Conservation (phyloP, 64 coral and sea anemone species). For the Montipora efflorescens region DNA sequence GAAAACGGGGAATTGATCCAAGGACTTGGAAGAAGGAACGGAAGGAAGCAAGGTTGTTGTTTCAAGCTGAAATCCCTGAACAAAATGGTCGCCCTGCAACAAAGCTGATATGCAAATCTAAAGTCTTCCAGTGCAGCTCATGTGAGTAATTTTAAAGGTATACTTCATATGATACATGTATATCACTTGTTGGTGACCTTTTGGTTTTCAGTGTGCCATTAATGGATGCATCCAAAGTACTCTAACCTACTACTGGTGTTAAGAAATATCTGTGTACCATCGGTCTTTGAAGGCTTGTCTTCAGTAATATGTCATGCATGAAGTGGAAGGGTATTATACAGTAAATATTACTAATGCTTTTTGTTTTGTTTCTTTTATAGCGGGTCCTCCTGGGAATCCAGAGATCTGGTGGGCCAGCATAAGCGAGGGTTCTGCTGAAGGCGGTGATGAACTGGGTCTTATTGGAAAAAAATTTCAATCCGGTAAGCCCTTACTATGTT, state of each 20-base stretch:
- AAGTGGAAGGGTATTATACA: no score
- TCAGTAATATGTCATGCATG: neutral
- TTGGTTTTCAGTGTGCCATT: neutral
- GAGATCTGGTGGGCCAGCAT: conserved; percentile 99
- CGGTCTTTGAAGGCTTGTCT: neutral
- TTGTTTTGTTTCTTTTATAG: conserved; percentile 51
- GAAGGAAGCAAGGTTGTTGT: conserved; percentile 93
- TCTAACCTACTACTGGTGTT: no score
- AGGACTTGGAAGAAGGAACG: conserved; percentile 95
- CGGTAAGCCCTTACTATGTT: conserved; percentile 54
- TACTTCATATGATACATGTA: neutral
- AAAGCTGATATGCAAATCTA: conserved; percentile 90
- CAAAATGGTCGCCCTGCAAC: conserved; percentile 53
- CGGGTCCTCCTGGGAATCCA: conserved; percentile 95
- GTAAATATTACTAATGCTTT: neutral
- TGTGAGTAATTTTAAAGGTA: conserved; percentile 54
- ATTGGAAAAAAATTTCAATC: conserved; percentile 99
- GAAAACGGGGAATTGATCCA: conserved; percentile 96
- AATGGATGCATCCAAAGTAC: no score
- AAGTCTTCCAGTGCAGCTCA: conserved; percentile 98
- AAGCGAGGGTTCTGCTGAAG: conserved; percentile 91
- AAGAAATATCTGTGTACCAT: no score
- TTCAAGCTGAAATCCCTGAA: conserved; percentile 94
- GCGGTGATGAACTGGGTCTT: conserved; percentile 95
- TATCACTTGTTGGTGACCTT: neutral